These are phyloP conservation scores for Cantharis nigra DNA, from an alignment of 2,888 invertebrate genomes.

Conservation along the genomic window DNA sequence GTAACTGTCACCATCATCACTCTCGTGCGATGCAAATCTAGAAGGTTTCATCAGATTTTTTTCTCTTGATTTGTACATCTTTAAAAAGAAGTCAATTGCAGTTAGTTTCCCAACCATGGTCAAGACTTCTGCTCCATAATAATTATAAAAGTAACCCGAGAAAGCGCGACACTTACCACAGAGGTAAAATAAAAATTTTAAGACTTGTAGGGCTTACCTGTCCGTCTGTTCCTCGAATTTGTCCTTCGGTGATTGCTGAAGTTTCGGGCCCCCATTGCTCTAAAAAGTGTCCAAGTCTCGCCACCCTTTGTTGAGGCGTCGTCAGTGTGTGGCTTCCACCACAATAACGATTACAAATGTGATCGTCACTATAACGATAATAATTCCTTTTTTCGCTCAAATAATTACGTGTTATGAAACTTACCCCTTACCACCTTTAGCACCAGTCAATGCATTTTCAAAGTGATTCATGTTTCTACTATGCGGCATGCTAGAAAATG, in stretches of 20 bases:
- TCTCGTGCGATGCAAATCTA: background rate
- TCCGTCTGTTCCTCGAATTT: constrained; percentile 48
- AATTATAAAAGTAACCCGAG: no score
- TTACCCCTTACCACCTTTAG: constrained; percentile 44
- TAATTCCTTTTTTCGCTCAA: background rate
- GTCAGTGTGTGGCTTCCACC: constrained; percentile 79
- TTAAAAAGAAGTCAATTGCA: background rate
- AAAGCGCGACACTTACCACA: no score
- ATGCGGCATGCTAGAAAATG: constrained; percentile 37
- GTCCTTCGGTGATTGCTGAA: constrained; percentile 56
- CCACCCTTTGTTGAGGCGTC: constrained; percentile 71
- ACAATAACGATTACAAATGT: constrained; percentile 74
- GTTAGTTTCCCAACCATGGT: no score
- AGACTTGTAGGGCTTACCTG: constrained; percentile 8
- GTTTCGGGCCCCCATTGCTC: constrained; percentile 70
- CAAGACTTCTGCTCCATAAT: no score
- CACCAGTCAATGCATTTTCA: constrained; percentile 51
- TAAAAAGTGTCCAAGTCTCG: constrained; percentile 66
- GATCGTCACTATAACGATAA: constrained; percentile 42
- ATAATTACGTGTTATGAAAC: background rate
- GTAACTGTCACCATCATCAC: background rate
- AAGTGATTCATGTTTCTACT: constrained; percentile 56
- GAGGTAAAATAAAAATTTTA: no score
- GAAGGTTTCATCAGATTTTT: background rate
- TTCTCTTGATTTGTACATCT: constrained; percentile 16